Percentiles rank a stretch among this genome's conserved stretches.
phyloP scores from a whole-genome alignment of 2,113 vertebrate species.

The Alligator sinensis region DNA sequence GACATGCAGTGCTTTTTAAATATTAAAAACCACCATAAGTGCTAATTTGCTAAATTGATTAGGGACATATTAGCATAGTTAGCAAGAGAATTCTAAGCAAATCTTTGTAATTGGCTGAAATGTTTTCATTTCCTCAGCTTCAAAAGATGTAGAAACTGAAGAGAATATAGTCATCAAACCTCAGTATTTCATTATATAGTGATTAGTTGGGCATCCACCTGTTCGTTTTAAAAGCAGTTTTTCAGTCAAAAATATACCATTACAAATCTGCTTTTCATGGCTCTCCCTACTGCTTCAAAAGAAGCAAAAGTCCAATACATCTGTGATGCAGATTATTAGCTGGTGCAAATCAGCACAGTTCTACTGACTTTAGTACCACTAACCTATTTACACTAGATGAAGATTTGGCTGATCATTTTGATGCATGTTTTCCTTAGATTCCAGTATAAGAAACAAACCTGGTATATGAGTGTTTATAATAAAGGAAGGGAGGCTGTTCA shows the following conservation, averaged over 20 bases:
- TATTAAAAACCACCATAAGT: constrained; percentile 73
- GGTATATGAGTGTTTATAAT: constrained; percentile 51
- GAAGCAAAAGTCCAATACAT: constrained; percentile 9
- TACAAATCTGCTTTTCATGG: neutral
- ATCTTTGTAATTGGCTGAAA: constrained; percentile 47
- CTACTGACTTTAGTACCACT: neutral
- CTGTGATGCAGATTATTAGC: neutral
- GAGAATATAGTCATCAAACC: constrained; percentile 30
- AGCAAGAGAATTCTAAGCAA: constrained; percentile 69
- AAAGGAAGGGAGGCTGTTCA: constrained; percentile 28
- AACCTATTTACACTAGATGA: fast-evolving
- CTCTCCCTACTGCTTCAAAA: neutral
- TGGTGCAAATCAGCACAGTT: neutral
- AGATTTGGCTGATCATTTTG: neutral
- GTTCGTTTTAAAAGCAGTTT: neutral
- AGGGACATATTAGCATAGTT: constrained; percentile 68
- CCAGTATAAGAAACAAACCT: too few species aligned
- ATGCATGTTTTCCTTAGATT: neutral
- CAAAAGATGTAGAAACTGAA: constrained; percentile 60
- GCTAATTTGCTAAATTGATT: constrained; percentile 75
- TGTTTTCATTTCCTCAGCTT: constrained; percentile 17
- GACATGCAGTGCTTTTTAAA: constrained; percentile 70
- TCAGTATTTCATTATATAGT: neutral
- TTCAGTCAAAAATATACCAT: neutral
- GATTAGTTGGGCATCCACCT: neutral